phyloP scores from a whole-genome alignment of 2,888 invertebrate species.

The Ormyrus nitidulus region DNA sequence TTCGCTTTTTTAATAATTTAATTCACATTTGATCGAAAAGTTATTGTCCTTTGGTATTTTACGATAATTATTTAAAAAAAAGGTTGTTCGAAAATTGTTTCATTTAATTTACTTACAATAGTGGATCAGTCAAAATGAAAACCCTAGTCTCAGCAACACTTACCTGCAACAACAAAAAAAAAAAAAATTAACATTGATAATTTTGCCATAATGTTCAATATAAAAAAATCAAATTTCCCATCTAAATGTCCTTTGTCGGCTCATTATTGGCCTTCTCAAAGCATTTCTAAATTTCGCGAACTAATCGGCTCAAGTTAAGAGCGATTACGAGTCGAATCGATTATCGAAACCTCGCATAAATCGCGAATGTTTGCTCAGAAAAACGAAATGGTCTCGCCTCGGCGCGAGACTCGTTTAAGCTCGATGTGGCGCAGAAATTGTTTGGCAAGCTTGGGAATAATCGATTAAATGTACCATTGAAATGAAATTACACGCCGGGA shows the following conservation, averaged over 20 bases:
- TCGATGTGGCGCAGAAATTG: not conserved
- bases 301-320: not conserved
- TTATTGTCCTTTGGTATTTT: too few relatives aligned
- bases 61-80: too few relatives aligned
- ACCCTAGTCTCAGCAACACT: not conserved
- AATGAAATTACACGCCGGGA: conserved; percentile 38
- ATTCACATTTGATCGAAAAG: too few relatives aligned
- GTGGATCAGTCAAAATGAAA: too few relatives aligned
- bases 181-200: not conserved
- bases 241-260: not conserved
- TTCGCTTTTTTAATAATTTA: too few relatives aligned
- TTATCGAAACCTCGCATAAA: conserved; percentile 5
- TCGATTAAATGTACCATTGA: conserved; percentile 37
- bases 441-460: conserved; percentile 12
- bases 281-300: not conserved
- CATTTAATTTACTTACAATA: too few relatives aligned
- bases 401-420: too few relatives aligned
- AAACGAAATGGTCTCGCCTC: too few relatives aligned
- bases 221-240: not conserved
- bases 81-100: too few relatives aligned
- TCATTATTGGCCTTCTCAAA: not conserved
- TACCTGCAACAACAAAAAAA: conserved; percentile 17
- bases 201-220: not conserved
- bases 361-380: not conserved
- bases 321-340: conserved; percentile 8